A percentile compares a stretch with the other conserved stretches of the same genome.
Evolutionary conservation across 2,797 vertebrate species (phyloP).

Genomic region (Mormyrops boulengeri): DNA sequence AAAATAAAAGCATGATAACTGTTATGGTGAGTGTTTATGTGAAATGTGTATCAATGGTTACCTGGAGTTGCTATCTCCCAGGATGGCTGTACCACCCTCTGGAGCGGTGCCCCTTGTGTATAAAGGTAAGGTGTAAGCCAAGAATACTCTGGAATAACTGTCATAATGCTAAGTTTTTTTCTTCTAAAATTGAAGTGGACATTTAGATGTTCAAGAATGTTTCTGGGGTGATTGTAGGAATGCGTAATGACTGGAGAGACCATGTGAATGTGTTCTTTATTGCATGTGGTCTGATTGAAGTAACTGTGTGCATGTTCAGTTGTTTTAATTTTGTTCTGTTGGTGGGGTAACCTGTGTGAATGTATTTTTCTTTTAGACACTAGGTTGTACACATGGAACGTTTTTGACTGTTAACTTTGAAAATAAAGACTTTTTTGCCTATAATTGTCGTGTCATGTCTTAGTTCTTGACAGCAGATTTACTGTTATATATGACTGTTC

Average conservation of each 20-base stretch:
- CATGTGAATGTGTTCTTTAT: not conserved
- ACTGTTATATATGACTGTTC: not conserved
- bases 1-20: not conserved
- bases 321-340: not conserved
- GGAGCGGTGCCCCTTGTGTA: not conserved
- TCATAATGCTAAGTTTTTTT: not conserved
- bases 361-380: not conserved
- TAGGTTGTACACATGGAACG: not conserved
- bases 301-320: not conserved
- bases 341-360: not conserved
- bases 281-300: not conserved
- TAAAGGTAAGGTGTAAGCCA: not conserved
- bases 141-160: not conserved
- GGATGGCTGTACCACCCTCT: not conserved
- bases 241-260: not conserved
- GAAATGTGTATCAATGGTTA: not conserved
- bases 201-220: not conserved
- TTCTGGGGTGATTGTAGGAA: not conserved
- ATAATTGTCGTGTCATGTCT: not conserved
- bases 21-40: not conserved
- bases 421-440: not conserved
- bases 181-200: not conserved
- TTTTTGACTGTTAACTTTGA: not conserved
- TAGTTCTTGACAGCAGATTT: not conserved
- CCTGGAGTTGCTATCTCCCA: not conserved